Base-by-base conservation (phyloP, 2,113 vertebrate species). In the Tetraodon nigroviridis region DNA sequence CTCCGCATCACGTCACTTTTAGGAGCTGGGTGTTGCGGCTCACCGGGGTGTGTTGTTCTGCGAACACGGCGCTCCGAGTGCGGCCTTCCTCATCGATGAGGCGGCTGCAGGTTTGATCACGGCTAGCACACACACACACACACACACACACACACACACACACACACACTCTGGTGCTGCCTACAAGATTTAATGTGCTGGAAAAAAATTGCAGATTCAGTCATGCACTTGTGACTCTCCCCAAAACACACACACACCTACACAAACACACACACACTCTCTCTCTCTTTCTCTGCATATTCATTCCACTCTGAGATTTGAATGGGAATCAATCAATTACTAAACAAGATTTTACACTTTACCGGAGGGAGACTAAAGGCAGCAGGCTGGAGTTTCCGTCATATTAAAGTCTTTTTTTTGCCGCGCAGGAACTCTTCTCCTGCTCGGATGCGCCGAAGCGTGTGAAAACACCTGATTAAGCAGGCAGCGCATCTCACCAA, bases 331-430 rank as follows among this genome's bases (percentile, higher is more conserved):
- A 66, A 54, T 67, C 55, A 75, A 81, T 82, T 78, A 81, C 57
- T 56, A 65, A 82, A 84, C 68, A 69, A 69, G 67, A 76, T 82
- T 80, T 84, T 67, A 82, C 75, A 82, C 58, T 77, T 80, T 84
- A 73, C 65, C 76, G 65, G 59, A 73, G 67, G 55, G 21, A 58
- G 54, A 65, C 71, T 50, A 51, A 69, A 67, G 37, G 41, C 57
- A 55, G 22, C 55, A 66, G 66, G 74, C 48, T 55, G 40, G 63
- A 53, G 76, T 70, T 71, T 56, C 57, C 61, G 49, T 62, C 61
- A 61, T 74, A 76, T 60, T 61, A 41, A 76, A 80, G 55, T 75
- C 55, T 82, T 58, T 71, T 29, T 27, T 67, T 67, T 55, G 3
- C 8, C 16, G 18, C 29, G 44, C 54, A 37, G 49, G 7, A 45